A percentile compares a stretch with the other conserved stretches of the same genome.
phyloP scores from a whole-genome alignment of 2,113 vertebrate genomes.

The Hemibagrus wyckioides region DNA sequence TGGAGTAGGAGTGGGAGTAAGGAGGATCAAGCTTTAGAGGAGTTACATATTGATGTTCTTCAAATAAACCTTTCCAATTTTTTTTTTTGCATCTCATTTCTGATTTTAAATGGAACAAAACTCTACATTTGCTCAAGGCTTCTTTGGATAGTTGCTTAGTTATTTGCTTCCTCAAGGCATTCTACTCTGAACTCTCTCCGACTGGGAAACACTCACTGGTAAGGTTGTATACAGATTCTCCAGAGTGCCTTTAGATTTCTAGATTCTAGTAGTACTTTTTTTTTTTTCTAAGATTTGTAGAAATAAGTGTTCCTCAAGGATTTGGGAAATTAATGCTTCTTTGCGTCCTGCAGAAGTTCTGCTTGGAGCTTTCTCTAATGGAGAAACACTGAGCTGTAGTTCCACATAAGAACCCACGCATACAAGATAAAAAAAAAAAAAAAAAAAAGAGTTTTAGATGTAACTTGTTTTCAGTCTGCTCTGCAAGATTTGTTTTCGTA shows the following conservation, averaged over 20 bases:
- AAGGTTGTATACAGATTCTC: not conserved
- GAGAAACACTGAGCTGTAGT: not conserved
- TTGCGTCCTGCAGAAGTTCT: not conserved
- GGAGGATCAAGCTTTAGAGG: not conserved
- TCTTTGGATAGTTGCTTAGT: not conserved
- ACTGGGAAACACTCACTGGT: not conserved
- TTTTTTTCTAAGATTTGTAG: no score
- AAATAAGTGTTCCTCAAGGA: not conserved
- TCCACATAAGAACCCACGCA: not conserved
- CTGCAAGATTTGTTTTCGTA: not conserved
- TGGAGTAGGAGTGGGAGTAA: not conserved
- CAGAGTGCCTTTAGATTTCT: not conserved
- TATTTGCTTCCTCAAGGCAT: not conserved
- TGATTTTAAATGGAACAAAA: not conserved
- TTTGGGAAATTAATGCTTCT: not conserved
- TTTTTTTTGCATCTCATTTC: not conserved
- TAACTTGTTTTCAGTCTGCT: no score
- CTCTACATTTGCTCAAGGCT: not conserved
- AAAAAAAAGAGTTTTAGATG: no score
- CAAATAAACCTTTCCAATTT: not conserved
- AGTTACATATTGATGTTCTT: constrained; percentile 2
- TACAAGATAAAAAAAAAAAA: not conserved
- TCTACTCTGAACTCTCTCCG: not conserved
- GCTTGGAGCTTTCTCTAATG: no score
- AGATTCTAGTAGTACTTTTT: not conserved